A percentile compares a stretch with the other conserved stretches of the same genome.
These are phyloP conservation scores for Cremastinae sp. DNA, from an alignment of 2,888 invertebrate species.

Conservation along the genomic window DNA sequence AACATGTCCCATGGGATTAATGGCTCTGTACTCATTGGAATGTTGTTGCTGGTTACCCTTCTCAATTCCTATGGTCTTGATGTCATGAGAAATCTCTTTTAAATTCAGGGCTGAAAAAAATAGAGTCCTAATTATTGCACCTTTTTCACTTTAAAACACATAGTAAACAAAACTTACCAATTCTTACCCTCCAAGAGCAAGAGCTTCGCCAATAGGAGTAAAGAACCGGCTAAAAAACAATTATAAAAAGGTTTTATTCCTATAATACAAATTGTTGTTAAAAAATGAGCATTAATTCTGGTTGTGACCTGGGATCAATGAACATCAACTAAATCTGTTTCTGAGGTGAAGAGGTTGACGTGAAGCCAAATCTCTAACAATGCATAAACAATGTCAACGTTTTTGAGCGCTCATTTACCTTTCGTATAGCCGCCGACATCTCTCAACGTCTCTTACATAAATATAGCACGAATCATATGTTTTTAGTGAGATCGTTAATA, in stretches of 20 bases:
- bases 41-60: conserved; percentile 93
- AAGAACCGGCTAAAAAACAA: conserved; percentile 86
- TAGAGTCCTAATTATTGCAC: background rate
- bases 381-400: conserved; percentile 43
- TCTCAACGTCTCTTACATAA: conserved; percentile 59
- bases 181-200: conserved; percentile 95
- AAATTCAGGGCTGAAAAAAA: conserved; percentile 89
- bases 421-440: conserved; percentile 79
- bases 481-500: conserved; percentile 13
- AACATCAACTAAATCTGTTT: background rate
- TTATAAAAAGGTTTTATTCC: conserved; percentile 38
- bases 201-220: conserved; percentile 98
- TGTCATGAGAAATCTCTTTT: conserved; percentile 97
- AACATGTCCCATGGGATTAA: conserved; percentile 97
- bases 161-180: conserved; percentile 82
- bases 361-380: conserved; percentile 38
- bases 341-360: conserved; percentile 62
- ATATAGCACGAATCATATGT: background rate
- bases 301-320: background rate
- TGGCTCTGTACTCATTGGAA: conserved; percentile 92
- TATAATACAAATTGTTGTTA: conserved; percentile 5
- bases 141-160: background rate
- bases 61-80: conserved; percentile 91
- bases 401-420: conserved; percentile 70
- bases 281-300: conserved; percentile 1